A percentile compares a stretch with the other conserved stretches of the same genome.
phyloP scores from a whole-genome alignment of 1,140 invertebrate genomes.

The Teleogryllus occipitalis region DNA sequence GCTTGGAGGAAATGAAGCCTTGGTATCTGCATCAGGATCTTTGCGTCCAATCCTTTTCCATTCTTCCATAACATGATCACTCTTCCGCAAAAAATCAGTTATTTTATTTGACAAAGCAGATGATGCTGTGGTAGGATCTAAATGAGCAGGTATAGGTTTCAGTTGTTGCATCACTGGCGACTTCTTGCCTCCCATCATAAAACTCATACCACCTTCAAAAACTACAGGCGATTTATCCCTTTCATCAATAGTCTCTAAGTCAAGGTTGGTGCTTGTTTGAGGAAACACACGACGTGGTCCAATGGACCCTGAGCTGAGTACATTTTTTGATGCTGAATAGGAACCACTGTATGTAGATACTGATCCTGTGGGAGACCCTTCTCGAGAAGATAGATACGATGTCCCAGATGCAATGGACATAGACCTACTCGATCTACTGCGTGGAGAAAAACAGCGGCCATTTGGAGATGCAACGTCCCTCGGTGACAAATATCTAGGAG shows the following conservation, averaged over 20 bases:
- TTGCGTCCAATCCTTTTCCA: conserved; percentile 58
- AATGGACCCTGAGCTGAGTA: neutral
- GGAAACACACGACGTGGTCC: conserved; percentile 55
- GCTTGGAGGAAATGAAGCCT: neutral
- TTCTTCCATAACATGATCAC: conserved; percentile 77
- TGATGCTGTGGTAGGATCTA: conserved; percentile 64
- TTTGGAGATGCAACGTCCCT: neutral
- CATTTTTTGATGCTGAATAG: conserved; percentile 6
- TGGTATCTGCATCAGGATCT: conserved; percentile 31
- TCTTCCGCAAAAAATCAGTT: conserved; percentile 66
- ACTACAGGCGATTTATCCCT: conserved; percentile 66
- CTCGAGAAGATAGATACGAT: neutral
- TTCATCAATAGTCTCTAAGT: conserved; percentile 45
- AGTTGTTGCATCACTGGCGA: conserved; percentile 44
- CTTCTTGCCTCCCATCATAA: conserved; percentile 60
- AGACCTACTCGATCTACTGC: neutral
- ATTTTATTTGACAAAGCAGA: conserved; percentile 65
- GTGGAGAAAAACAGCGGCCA: neutral
- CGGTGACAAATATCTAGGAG: neutral
- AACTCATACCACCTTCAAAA: conserved; percentile 70
- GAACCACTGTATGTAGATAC: neutral
- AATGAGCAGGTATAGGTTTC: conserved; percentile 58
- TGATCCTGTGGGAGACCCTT: neutral
- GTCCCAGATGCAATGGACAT: neutral
- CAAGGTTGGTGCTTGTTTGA: conserved; percentile 41